Percentiles rank a stretch among this genome's conserved stretches.
Conservation (phyloP, 2,113 vertebrate genomes). For the Strix aluco region DNA sequence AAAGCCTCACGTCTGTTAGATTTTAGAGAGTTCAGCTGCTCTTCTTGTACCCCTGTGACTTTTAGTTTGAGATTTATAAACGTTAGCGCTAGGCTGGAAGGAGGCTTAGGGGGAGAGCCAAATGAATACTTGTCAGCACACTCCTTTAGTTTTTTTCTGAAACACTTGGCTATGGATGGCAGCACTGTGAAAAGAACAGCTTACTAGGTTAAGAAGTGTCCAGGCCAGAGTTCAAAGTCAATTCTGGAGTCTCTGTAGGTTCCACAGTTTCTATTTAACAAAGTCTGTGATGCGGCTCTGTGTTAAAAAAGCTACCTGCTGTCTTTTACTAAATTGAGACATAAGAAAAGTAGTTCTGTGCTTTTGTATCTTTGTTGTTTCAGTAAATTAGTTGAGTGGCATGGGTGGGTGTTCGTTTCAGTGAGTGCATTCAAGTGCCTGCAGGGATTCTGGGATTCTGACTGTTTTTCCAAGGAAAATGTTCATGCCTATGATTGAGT, state of each 20-base stretch:
- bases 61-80: not conserved
- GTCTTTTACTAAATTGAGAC: not conserved
- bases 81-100: not conserved
- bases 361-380: not conserved
- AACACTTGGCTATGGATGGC: not conserved
- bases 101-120: not conserved
- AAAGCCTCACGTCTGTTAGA: not conserved
- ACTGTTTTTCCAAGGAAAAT: not conserved
- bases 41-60: not conserved
- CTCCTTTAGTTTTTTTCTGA: not conserved
- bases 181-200: not conserved
- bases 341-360: not conserved
- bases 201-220: not conserved
- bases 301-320: not conserved
- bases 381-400: not conserved
- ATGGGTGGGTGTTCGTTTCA: not conserved
- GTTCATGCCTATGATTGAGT: not conserved
- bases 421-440: not conserved
- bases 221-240: not conserved
- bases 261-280: conserved; percentile 1
- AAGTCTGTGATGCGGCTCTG: not conserved
- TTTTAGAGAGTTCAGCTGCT: not conserved
- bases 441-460: not conserved
- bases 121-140: not conserved
- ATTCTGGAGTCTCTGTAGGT: not conserved